Conservation (phyloP, 2,113 vertebrate genomes). For the Cyanistes caeruleus region DNA sequence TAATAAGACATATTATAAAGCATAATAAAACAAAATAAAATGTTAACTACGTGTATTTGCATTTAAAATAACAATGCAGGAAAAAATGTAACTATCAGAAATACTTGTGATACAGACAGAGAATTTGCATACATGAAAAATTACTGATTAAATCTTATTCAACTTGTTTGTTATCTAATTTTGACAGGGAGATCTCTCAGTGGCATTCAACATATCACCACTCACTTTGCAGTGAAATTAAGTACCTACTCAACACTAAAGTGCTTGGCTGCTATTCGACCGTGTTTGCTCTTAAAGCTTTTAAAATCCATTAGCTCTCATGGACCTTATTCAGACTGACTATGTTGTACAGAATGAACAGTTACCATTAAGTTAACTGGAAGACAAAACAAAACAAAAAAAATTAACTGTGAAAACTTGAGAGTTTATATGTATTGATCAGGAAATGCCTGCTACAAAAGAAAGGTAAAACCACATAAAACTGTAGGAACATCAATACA, state of each 20-base stretch:
- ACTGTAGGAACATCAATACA: neutral
- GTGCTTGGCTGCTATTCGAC: neutral
- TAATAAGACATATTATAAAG: neutral
- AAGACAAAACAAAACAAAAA: slow-evolving; percentile 18
- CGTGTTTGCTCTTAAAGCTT: neutral
- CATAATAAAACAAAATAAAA: neutral
- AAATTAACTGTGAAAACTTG: neutral
- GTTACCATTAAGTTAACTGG: neutral
- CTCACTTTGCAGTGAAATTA: neutral
- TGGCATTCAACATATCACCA: neutral
- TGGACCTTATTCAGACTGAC: neutral
- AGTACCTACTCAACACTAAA: slow-evolving; percentile 3
- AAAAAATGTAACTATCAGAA: neutral
- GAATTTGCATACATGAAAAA: neutral
- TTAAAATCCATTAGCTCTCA: slow-evolving; percentile 45
- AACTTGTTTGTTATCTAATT: neutral
- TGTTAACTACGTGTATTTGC: neutral
- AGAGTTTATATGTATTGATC: neutral
- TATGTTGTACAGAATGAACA: neutral
- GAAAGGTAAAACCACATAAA: neutral
- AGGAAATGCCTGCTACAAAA: neutral
- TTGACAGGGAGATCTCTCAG: neutral
- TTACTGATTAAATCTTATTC: neutral
- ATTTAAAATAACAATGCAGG: neutral
- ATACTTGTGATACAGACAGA: neutral